A percentile compares a stretch with the other conserved stretches of the same genome.
Evolutionary conservation across 2,888 invertebrate species (phyloP).

Genomic region (Acleris laterana): DNA sequence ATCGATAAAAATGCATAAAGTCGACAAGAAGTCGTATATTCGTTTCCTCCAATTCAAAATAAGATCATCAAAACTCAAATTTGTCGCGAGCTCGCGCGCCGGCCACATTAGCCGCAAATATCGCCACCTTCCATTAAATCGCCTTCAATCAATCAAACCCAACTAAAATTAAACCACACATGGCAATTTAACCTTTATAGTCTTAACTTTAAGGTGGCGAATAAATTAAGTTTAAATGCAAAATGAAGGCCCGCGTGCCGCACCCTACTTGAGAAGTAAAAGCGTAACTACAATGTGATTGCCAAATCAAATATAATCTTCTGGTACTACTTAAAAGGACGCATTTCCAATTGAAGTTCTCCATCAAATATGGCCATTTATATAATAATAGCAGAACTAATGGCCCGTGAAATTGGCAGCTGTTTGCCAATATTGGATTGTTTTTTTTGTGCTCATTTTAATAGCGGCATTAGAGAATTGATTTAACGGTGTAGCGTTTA

Average conservation of each 20-base stretch:
- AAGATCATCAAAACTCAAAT: slow-evolving; percentile 1
- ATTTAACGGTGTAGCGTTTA: slow-evolving; percentile 23
- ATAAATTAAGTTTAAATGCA: not conserved
- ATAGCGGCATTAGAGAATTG: slow-evolving; percentile 27
- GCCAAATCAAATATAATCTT: no score
- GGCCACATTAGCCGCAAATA: slow-evolving; percentile 28
- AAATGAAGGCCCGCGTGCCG: no score
- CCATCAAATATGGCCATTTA: not conserved
- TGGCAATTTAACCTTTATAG: slow-evolving; percentile 8
- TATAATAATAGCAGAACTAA: slow-evolving; percentile 62
- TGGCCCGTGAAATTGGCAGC: slow-evolving; percentile 68
- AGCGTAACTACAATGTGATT: no score
- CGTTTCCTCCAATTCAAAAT: slow-evolving; percentile 4
- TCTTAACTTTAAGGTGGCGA: not conserved
- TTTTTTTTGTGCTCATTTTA: slow-evolving; percentile 47
- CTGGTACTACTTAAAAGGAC: no score
- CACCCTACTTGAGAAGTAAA: no score
- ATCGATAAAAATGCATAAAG: no score
- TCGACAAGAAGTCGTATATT: no score
- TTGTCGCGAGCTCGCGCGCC: slow-evolving; percentile 4
- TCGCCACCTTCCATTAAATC: slow-evolving; percentile 33
- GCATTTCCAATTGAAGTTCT: not conserved
- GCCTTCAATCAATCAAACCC: slow-evolving; percentile 21
- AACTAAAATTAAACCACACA: slow-evolving; percentile 2
- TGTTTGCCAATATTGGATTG: slow-evolving; percentile 59